These are phyloP conservation scores for Manis crassicaudata DNA, from an alignment of 2,797 vertebrate species.

Conservation along the genomic window DNA sequence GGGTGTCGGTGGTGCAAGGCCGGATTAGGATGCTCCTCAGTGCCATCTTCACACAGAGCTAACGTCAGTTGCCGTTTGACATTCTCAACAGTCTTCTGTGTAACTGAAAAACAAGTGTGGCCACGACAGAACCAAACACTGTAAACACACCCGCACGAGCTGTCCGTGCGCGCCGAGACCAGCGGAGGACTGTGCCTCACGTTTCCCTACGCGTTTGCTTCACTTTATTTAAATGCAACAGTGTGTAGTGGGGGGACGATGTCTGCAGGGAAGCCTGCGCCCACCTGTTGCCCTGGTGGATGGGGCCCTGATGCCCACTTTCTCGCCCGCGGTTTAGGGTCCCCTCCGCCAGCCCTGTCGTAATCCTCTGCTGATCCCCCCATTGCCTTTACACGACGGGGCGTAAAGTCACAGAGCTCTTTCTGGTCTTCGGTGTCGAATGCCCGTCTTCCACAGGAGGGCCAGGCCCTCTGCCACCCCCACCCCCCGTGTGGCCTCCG, in stretches of 20 bases:
- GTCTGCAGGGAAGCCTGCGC: no score
- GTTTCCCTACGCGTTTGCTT: constrained; percentile 77
- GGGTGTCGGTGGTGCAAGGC: no score
- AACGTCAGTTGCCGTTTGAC: no score
- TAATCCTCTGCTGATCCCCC: constrained; percentile 93
- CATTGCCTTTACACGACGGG: no score
- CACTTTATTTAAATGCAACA: constrained; percentile 90
- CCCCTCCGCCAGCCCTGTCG: constrained; percentile 89
- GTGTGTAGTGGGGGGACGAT: constrained; percentile 88
- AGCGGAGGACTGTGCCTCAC: constrained; percentile 81
- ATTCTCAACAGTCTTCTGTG: no score
- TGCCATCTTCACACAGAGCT: no score
- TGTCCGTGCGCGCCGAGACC: constrained; percentile 69
- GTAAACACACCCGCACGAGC: constrained; percentile 66
- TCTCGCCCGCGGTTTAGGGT: constrained; percentile 93
- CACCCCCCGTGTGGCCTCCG: no score
- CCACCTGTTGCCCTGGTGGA: background rate
- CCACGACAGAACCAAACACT: constrained; percentile 67
- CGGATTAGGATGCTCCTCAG: no score
- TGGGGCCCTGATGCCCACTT: constrained; percentile 90
- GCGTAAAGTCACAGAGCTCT: no score
- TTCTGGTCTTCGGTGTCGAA: constrained; percentile 94
- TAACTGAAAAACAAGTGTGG: constrained; percentile 54
- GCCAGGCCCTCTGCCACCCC: no score
- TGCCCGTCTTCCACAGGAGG: constrained; percentile 87